A percentile compares a stretch with the other conserved stretches of the same genome.
Conservation (phyloP, 2,113 vertebrate genomes). For the Enhydra lutris region DNA sequence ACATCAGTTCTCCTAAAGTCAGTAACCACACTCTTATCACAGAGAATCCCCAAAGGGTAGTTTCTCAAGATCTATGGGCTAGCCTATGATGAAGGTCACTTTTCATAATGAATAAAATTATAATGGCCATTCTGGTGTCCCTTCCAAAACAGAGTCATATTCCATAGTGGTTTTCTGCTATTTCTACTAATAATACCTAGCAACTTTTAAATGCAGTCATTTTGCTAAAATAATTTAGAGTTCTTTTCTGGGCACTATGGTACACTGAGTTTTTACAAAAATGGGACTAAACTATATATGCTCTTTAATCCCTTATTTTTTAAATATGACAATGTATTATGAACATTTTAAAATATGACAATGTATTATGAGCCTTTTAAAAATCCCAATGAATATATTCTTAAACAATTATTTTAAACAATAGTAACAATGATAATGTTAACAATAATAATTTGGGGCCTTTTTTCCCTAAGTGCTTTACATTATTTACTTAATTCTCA, state of each 20-base stretch:
- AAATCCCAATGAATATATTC: neutral
- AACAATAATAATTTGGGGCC: neutral
- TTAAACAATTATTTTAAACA: constrained; percentile 20
- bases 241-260: neutral
- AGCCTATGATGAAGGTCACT: constrained; percentile 51
- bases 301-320: neutral
- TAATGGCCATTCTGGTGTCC: constrained; percentile 4
- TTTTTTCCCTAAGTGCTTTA: neutral
- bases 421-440: neutral
- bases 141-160: constrained; percentile 43
- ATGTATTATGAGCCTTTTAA: neutral
- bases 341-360: neutral
- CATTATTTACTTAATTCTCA: constrained; percentile 31
- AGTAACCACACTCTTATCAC: constrained; percentile 29
- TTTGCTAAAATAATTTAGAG: constrained; percentile 17
- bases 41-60: constrained; percentile 32
- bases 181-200: neutral
- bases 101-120: constrained; percentile 66
- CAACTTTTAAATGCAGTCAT: neutral
- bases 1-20: constrained; percentile 38
- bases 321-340: neutral
- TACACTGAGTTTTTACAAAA: neutral
- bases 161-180: neutral
- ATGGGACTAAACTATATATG: neutral
- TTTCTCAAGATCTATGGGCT: constrained; percentile 18